Base-by-base conservation (phyloP, 2,113 vertebrate genomes). In the Phrynosoma platyrhinos region DNA sequence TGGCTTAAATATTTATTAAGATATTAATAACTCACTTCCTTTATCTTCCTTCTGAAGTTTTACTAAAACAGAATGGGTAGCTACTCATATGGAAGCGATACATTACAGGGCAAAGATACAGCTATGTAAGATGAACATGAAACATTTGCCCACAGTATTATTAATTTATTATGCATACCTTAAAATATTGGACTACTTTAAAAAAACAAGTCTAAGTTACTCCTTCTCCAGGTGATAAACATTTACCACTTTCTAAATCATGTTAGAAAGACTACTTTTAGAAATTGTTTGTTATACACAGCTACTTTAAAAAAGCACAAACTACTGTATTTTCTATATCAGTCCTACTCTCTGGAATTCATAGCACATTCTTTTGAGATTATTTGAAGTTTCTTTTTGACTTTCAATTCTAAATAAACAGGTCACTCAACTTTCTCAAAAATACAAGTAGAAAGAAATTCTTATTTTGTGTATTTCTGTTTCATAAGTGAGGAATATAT, bases 1-100 rank as follows among this genome's bases (percentile, higher is more conserved):
- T 93, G 90, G 90, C 91, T 96, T 95, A 97, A 97, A 96, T 96
- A 97, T 97, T 97, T 97, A 96, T 96, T 96, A 96, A 95, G 90
- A 95, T 96, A 96, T 96, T 95, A 97, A 94, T 96, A 96, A 95
- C 91, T 92, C 85, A 91, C 84, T 92, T 86, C 64, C 87, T 95
- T 94, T 90, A 95, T 94, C 92, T 93, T 85, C 85, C 81, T 93
- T 94, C 86, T 94, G 90, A 96, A 95, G 88, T 94, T 96, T 92
- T 89, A 64, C 30, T 92, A 68, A 92, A 89, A 91, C 58, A 96
- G 62, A 72, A 62, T 79, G 72, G 79, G 93, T 84, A 82, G 87
- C 16, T 94, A 91, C 72, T 94, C 27, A 81, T 69, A 94, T 27
- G 90, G 95, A 96, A 97, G 95, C 77, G 95, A 92, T 55, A 87